Percentiles rank a stretch among this genome's conserved stretches.
These are phyloP conservation scores for Gasterosteus nipponicus DNA, from an alignment of 2,113 vertebrate genomes.

Conservation along the genomic window DNA sequence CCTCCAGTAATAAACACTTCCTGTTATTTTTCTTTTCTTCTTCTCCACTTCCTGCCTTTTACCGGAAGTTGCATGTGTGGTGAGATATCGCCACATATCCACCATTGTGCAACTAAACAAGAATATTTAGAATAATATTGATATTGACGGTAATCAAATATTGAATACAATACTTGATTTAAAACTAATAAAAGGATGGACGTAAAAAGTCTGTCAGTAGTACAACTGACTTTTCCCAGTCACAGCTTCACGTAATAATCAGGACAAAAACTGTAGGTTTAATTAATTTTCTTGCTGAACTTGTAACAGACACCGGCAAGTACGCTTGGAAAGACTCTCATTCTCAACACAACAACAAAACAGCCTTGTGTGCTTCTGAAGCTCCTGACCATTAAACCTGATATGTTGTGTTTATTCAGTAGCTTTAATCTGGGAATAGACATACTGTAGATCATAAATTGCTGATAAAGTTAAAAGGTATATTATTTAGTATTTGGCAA, in stretches of 20 bases:
- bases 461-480: background rate
- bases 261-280: background rate
- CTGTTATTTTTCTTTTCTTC: background rate
- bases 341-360: background rate
- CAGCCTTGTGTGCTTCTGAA: background rate
- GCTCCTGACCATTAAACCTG: background rate
- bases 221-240: background rate
- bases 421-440: background rate
- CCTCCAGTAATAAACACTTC: background rate
- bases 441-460: background rate
- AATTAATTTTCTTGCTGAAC: background rate
- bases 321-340: background rate
- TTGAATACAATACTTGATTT: background rate
- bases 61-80: background rate
- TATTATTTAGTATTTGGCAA: background rate
- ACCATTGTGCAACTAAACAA: background rate
- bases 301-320: background rate
- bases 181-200: background rate
- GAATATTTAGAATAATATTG: too few relatives aligned
- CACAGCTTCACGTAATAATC: background rate
- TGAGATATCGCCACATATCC: conserved; percentile 26
- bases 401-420: background rate
- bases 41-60: background rate
- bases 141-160: too few relatives aligned
- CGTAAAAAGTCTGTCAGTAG: background rate